Conservation (phyloP, 2,113 vertebrate species). For the Sinocyclocheilus maitianheensis region DNA sequence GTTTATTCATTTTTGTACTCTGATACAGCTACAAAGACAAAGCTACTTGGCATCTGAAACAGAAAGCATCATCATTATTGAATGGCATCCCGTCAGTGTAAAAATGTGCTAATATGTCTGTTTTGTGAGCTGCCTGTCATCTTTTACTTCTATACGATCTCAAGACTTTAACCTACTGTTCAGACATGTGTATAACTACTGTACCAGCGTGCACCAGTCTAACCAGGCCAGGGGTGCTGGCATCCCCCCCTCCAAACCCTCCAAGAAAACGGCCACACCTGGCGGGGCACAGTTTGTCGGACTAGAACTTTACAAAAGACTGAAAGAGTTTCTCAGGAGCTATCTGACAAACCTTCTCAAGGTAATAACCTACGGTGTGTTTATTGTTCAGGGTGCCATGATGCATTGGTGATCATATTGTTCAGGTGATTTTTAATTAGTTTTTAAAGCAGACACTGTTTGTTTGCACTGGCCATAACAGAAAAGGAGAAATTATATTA, state of each 20-base stretch:
- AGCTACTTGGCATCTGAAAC: not conserved
- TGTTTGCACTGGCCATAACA: not conserved
- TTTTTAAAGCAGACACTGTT: not conserved
- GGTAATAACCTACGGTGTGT: slow-evolving; percentile 68
- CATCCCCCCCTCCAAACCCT: slow-evolving; percentile 86
- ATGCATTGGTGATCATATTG: not conserved
- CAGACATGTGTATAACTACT: slow-evolving; percentile 99
- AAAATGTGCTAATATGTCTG: not conserved
- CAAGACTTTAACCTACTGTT: slow-evolving; percentile 77
- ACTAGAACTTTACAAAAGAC: slow-evolving; percentile 95
- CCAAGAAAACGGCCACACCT: slow-evolving; percentile 93
- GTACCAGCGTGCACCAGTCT: slow-evolving; percentile 97
- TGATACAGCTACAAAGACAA: not conserved
- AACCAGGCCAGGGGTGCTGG: slow-evolving; percentile 89
- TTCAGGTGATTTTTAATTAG: not conserved
- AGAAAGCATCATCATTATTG: not conserved
- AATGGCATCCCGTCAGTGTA: not conserved
- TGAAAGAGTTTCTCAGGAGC: slow-evolving; percentile 98
- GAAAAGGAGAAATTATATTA: no score
- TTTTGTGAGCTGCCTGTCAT: not conserved
- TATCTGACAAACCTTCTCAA: slow-evolving; percentile 98
- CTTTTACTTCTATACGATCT: slow-evolving; percentile 50
- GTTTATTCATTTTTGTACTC: not conserved
- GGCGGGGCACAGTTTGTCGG: slow-evolving; percentile 98
- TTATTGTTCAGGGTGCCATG: not conserved